Percentiles rank a stretch among this genome's conserved stretches.
phyloP scores from a whole-genome alignment of 2,888 invertebrate species.

The Pterostichus niger region DNA sequence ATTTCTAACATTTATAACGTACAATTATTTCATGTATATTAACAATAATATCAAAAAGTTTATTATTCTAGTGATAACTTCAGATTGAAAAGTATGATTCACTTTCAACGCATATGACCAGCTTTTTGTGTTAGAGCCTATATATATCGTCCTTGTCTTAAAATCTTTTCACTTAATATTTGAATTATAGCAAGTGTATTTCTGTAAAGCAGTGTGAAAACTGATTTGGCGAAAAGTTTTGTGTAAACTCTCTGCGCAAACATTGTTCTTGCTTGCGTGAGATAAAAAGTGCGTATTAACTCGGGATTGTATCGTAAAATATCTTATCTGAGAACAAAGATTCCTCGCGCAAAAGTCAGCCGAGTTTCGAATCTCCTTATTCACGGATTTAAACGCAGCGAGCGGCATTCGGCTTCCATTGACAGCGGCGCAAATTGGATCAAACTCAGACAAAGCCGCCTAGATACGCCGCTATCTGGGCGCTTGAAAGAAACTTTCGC shows the following conservation, averaged over 20 bases:
- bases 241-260: neutral
- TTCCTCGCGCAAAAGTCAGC: slow-evolving; percentile 35
- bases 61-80: too few relatives aligned
- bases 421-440: slow-evolving; percentile 55
- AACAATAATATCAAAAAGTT: too few relatives aligned
- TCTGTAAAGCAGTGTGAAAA: too few relatives aligned
- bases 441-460: slow-evolving; percentile 50
- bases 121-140: too few relatives aligned
- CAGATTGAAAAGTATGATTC: too few relatives aligned
- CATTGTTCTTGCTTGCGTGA: slow-evolving; percentile 15
- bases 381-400: slow-evolving; percentile 35
- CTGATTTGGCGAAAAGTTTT: neutral
- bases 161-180: too few relatives aligned
- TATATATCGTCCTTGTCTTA: too few relatives aligned
- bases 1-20: too few relatives aligned
- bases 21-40: too few relatives aligned
- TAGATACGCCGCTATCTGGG: slow-evolving; percentile 25
- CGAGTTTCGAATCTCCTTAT: slow-evolving; percentile 47
- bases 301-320: slow-evolving; percentile 24
- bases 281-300: slow-evolving; percentile 37
- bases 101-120: too few relatives aligned
- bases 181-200: too few relatives aligned
- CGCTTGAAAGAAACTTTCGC: slow-evolving; percentile 42
- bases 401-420: slow-evolving; percentile 23
- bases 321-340: slow-evolving; percentile 42